These are phyloP conservation scores for Geodia barretti DNA, from an alignment of 37 sponge, comb jelly and placozoan species.

Conservation along the genomic window DNA sequence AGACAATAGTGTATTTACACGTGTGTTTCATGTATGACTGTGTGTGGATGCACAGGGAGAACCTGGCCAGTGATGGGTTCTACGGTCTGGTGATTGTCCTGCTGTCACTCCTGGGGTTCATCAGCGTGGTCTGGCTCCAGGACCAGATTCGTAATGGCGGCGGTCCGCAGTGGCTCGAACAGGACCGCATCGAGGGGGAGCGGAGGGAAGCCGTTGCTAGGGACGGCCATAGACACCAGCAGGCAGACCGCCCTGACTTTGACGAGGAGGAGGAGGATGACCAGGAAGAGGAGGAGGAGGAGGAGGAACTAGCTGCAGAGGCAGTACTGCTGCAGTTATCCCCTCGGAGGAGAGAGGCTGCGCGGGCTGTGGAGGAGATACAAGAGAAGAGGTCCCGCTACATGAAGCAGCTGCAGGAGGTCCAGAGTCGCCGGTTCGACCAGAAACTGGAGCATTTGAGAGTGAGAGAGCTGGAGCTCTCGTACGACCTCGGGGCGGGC, in stretches of 20 bases:
- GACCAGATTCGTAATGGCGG: constrained; percentile 84
- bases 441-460: constrained; percentile 35
- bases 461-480: constrained; percentile 51
- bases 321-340: background rate
- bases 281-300: constrained; percentile 1
- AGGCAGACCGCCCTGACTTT: too few relatives aligned
- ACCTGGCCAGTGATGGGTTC: constrained; percentile 72
- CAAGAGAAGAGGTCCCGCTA: background rate
- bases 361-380: background rate
- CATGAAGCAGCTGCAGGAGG: constrained; percentile 8
- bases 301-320: background rate
- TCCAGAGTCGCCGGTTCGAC: constrained; percentile 1
- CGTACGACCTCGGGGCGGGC: constrained; percentile 26
- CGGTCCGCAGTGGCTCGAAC: constrained; percentile 79
- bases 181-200: constrained; percentile 33
- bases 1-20: too few relatives aligned
- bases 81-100: constrained; percentile 79
- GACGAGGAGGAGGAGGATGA: background rate
- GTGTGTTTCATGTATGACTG: too few relatives aligned
- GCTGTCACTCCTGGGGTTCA: constrained; percentile 74
- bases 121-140: constrained; percentile 89
- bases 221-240: too few relatives aligned
- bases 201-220: constrained; percentile 8
- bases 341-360: background rate
- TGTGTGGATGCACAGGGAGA: too few relatives aligned